Conservation (phyloP, 2,797 vertebrate genomes). For the Argyrosomus regius region DNA sequence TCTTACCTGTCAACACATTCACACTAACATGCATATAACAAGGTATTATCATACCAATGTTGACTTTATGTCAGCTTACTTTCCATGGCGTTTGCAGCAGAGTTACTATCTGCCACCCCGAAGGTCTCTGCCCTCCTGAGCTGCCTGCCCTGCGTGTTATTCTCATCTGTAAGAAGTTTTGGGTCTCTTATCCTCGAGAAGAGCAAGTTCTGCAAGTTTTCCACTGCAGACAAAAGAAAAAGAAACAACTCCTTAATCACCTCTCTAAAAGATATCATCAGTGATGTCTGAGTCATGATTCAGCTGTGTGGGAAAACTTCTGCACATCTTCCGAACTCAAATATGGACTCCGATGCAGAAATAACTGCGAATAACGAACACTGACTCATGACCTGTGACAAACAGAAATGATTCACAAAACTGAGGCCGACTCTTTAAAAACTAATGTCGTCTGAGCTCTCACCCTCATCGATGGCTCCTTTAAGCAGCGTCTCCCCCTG, state of each 20-base stretch:
- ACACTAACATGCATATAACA: neutral
- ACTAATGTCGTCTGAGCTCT: neutral
- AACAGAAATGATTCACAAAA: neutral
- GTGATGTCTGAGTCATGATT: neutral
- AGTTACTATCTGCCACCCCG: conserved; percentile 74
- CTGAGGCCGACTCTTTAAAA: neutral
- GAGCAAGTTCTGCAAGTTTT: conserved; percentile 88
- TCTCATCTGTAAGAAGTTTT: conserved; percentile 65
- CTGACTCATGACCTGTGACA: neutral
- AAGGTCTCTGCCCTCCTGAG: conserved; percentile 81
- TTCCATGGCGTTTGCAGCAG: conserved; percentile 53
- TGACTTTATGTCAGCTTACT: conserved; percentile 77
- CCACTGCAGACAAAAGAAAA: conserved; percentile 82
- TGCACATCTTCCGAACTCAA: neutral
- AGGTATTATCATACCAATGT: neutral
- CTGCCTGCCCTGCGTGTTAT: neutral
- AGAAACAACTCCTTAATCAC: conserved; percentile 20
- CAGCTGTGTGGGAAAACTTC: neutral
- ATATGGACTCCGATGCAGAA: neutral
- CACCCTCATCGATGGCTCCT: conserved; percentile 89
- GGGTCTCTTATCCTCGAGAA: conserved; percentile 67
- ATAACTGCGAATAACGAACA: neutral
- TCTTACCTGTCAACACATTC: neutral
- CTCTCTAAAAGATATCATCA: conserved; percentile 3
- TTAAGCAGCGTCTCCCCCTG: conserved; percentile 88